Conservation (phyloP, 2,113 vertebrate genomes). For the Notothenia rossii region DNA sequence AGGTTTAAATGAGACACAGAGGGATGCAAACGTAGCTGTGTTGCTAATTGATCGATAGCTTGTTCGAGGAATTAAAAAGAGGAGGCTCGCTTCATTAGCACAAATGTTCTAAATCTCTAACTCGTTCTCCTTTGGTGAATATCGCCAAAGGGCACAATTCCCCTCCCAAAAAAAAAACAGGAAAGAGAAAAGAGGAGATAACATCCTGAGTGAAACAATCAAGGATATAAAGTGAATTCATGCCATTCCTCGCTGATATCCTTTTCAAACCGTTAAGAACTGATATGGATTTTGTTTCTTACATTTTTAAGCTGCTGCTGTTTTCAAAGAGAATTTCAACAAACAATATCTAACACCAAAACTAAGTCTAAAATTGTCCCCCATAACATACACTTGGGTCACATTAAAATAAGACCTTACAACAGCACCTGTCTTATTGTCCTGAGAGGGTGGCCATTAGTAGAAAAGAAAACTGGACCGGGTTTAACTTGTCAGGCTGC, state of each 20-base stretch:
- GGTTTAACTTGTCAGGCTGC: slow-evolving; percentile 84
- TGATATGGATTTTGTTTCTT: slow-evolving; percentile 57
- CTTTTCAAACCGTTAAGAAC: slow-evolving; percentile 51
- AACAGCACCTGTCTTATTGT: slow-evolving; percentile 65
- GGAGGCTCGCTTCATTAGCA: slow-evolving; percentile 79
- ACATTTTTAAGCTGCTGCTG: slow-evolving; percentile 39
- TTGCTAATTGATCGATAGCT: slow-evolving; percentile 83
- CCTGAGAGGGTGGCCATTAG: slow-evolving; percentile 77
- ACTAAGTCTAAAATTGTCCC: slow-evolving; percentile 42
- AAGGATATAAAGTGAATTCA: slow-evolving; percentile 55
- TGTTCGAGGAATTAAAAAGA: slow-evolving; percentile 83
- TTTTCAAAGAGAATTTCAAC: slow-evolving; percentile 63
- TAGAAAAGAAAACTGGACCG: slow-evolving; percentile 72
- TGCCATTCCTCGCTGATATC: slow-evolving; percentile 29
- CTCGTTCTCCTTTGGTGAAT: slow-evolving; percentile 58
- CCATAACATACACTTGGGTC: slow-evolving; percentile 55
- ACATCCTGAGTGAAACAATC: slow-evolving; percentile 53
- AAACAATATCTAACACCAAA: slow-evolving; percentile 51
- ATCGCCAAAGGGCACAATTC: slow-evolving; percentile 68
- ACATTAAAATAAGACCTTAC: slow-evolving; percentile 67
- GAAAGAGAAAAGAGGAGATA: slow-evolving; percentile 1
- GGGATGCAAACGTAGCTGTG: slow-evolving; percentile 71
- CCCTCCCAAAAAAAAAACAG: slow-evolving; percentile 12
- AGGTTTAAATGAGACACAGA: slow-evolving; percentile 84
- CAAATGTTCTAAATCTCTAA: slow-evolving; percentile 71